Conservation (phyloP, 2,113 vertebrate species). For the Lepus americanus region DNA sequence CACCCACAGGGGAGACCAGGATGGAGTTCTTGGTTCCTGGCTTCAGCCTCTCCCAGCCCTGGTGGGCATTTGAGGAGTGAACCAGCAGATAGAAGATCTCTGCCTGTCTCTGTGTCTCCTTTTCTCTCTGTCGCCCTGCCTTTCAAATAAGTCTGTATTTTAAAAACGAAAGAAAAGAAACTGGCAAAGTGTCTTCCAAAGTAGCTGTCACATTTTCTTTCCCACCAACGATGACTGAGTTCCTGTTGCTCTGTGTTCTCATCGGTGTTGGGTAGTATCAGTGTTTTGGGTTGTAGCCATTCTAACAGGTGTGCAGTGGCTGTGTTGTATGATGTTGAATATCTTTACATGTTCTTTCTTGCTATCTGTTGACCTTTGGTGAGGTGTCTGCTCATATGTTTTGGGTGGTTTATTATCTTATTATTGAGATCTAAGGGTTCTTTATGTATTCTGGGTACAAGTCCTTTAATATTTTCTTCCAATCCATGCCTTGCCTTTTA, state of each 20-base stretch:
- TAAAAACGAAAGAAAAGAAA: too few species aligned
- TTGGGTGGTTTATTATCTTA: not conserved
- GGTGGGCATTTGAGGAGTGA: too few species aligned
- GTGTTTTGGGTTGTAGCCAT: not conserved
- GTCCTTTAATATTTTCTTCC: not conserved
- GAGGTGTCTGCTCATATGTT: not conserved
- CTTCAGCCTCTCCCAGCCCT: too few species aligned
- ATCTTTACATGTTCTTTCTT: slow-evolving; percentile 16
- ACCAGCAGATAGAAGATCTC: too few species aligned
- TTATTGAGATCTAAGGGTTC: not conserved
- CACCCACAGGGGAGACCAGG: too few species aligned
- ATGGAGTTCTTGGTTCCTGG: too few species aligned
- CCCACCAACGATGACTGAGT: not conserved
- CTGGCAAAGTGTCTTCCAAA: not conserved
- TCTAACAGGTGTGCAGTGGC: not conserved
- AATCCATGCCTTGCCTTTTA: not conserved
- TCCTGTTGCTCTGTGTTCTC: not conserved
- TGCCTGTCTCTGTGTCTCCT: too few species aligned
- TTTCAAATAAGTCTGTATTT: too few species aligned
- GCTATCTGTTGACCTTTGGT: not conserved
- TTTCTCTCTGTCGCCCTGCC: too few species aligned
- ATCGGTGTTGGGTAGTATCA: not conserved
- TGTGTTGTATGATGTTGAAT: not conserved
- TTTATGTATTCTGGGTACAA: not conserved
- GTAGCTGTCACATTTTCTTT: not conserved